A percentile compares a stretch with the other conserved stretches of the same genome.
These are phyloP conservation scores for Ophion slaviceki DNA, from an alignment of 2,888 invertebrate genomes.

Conservation along the genomic window DNA sequence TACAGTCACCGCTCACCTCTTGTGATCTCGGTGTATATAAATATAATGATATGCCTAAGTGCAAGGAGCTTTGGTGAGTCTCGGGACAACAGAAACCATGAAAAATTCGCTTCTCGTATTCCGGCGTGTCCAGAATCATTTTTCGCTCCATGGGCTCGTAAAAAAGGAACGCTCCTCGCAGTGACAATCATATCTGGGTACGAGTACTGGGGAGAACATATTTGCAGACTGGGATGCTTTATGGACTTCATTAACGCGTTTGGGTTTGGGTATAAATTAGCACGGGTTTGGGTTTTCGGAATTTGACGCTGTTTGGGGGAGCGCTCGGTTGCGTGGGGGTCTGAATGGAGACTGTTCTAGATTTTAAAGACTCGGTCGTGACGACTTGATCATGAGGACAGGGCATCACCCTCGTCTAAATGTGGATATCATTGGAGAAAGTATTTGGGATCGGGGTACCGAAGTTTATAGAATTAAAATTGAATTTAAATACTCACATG, in stretches of 20 bases:
- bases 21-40: slow-evolving; percentile 40
- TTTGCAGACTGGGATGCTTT: not conserved
- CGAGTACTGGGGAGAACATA: not conserved
- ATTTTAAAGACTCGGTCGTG: too few relatives aligned
- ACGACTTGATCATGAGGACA: too few relatives aligned
- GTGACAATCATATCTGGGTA: not conserved
- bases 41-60: slow-evolving; percentile 46
- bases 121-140: not conserved
- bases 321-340: too few relatives aligned
- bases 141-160: not conserved
- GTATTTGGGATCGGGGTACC: not conserved
- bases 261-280: not conserved
- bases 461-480: too few relatives aligned
- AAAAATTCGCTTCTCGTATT: not conserved
- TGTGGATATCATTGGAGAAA: not conserved
- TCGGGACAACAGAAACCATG: slow-evolving; percentile 9
- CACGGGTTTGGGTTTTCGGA: not conserved
- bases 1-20: slow-evolving; percentile 56
- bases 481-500: too few relatives aligned
- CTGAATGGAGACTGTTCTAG: too few relatives aligned
- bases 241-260: not conserved
- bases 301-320: too few relatives aligned
- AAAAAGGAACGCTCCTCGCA: not conserved
- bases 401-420: not conserved
- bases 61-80: slow-evolving; percentile 16